phyloP scores from a whole-genome alignment of 2,888 invertebrate species.

The Orthosia gracilis region DNA sequence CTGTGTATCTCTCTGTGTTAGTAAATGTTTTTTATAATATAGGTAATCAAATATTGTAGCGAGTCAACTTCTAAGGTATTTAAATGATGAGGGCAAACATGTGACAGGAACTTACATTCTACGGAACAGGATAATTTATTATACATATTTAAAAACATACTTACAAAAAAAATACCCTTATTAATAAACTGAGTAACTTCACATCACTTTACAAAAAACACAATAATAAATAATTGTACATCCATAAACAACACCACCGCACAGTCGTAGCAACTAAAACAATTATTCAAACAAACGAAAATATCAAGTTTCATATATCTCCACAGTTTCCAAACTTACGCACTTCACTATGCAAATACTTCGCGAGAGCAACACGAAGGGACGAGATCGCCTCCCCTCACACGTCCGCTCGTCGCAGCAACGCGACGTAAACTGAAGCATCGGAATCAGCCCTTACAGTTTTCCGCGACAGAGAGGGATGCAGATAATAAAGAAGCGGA shows the following conservation, averaged over 20 bases:
- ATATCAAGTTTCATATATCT: constrained; percentile 53
- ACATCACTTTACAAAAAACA: constrained; percentile 61
- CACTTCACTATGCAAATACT: constrained; percentile 70
- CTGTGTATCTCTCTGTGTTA: rapidly evolving
- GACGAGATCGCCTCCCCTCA: constrained; percentile 66
- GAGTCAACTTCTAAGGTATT: not conserved
- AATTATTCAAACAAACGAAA: constrained; percentile 37
- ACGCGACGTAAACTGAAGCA: constrained; percentile 85
- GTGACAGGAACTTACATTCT: not conserved
- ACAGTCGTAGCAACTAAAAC: constrained; percentile 48
- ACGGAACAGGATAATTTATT: not conserved
- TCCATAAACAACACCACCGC: constrained; percentile 51
- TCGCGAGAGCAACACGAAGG: constrained; percentile 66
- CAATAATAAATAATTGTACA: constrained; percentile 45
- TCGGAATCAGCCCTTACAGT: constrained; percentile 82
- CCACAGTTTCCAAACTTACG: constrained; percentile 72
- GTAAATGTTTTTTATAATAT: not conserved
- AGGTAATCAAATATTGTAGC: no score
- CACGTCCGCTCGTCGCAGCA: constrained; percentile 76
- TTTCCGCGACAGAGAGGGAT: constrained; percentile 83
- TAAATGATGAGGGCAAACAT: no score
- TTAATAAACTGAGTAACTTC: constrained; percentile 59
- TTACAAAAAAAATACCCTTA: constrained; percentile 53
- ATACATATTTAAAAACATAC: constrained; percentile 31
- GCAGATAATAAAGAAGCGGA: constrained; percentile 66